Conservation (phyloP, 1,140 invertebrate species). For the Monochamus saltuarius region DNA sequence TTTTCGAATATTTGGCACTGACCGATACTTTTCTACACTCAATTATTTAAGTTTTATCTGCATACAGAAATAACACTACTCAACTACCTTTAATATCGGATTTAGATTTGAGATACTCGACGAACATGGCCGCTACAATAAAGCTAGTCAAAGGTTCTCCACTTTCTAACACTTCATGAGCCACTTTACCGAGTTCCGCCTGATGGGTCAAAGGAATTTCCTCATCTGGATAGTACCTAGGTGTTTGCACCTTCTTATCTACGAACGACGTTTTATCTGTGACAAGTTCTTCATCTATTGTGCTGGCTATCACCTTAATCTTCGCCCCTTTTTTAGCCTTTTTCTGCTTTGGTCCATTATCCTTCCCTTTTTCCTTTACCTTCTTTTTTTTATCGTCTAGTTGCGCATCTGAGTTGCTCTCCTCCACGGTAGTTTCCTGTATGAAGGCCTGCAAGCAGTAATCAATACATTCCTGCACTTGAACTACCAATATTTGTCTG, state of each 20-base stretch:
- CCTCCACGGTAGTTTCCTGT: constrained; percentile 54
- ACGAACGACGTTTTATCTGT: background rate
- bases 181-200: constrained; percentile 59
- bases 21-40: too few relatives aligned
- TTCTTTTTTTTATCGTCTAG: constrained; percentile 19
- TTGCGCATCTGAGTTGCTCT: constrained; percentile 43
- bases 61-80: constrained; percentile 39
- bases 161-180: constrained; percentile 55
- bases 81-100: constrained; percentile 51
- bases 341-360: constrained; percentile 28
- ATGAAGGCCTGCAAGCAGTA: constrained; percentile 58
- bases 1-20: too few relatives aligned
- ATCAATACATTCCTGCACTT: constrained; percentile 58
- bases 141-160: constrained; percentile 59
- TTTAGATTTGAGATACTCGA: constrained; percentile 61
- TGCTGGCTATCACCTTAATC: constrained; percentile 4
- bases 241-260: constrained; percentile 53
- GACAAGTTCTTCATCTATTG: background rate
- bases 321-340: constrained; percentile 16
- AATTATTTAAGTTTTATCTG: too few relatives aligned
- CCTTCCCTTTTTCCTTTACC: constrained; percentile 21
- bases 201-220: constrained; percentile 54
- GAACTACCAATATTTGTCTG: constrained; percentile 55
- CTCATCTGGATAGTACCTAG: constrained; percentile 59
- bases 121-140: constrained; percentile 57